A percentile compares a stretch with the other conserved stretches of the same genome.
Evolutionary conservation across 2,113 vertebrate genomes (phyloP).

Genomic region (Ctenodactylus gundi): DNA sequence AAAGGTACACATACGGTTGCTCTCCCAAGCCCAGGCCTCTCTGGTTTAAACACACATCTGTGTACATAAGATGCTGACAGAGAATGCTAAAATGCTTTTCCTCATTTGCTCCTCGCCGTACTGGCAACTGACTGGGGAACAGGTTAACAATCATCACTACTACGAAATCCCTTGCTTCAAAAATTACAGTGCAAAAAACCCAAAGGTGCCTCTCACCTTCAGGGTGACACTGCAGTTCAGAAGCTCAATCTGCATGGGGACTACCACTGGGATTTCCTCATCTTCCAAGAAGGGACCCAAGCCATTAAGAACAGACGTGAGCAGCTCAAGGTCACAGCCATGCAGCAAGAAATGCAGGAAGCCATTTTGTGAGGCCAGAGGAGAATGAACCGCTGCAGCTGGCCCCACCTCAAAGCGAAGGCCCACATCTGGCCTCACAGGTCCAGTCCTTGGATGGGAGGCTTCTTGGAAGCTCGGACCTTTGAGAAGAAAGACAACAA

Average conservation of each 20-base stretch:
- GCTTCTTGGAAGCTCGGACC: slow-evolving; percentile 58
- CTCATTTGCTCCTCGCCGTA: not conserved
- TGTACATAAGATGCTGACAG: not conserved
- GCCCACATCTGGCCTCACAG: slow-evolving; percentile 78
- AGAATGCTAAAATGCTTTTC: not conserved
- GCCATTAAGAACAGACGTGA: slow-evolving; percentile 89
- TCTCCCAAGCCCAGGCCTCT: not conserved
- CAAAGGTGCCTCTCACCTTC: slow-evolving; percentile 84
- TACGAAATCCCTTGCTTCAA: not conserved
- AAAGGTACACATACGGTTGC: not conserved
- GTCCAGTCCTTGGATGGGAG: slow-evolving; percentile 22
- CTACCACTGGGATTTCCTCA: slow-evolving; percentile 89
- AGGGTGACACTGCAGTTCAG: slow-evolving; percentile 89
- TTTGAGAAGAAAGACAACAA: slow-evolving; percentile 46
- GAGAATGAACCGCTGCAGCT: slow-evolving; percentile 81
- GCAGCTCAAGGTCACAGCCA: slow-evolving; percentile 86
- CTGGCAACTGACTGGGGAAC: not conserved
- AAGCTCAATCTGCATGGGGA: slow-evolving; percentile 92
- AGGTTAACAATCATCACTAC: not conserved
- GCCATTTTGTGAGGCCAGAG: slow-evolving; percentile 86
- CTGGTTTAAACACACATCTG: not conserved
- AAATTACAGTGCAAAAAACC: not conserved
- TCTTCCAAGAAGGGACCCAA: slow-evolving; percentile 96
- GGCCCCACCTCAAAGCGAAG: slow-evolving; percentile 90
- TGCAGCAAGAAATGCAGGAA: slow-evolving; percentile 87